phyloP scores from a whole-genome alignment of 1,140 invertebrate species.

The Drosophila dunni region DNA sequence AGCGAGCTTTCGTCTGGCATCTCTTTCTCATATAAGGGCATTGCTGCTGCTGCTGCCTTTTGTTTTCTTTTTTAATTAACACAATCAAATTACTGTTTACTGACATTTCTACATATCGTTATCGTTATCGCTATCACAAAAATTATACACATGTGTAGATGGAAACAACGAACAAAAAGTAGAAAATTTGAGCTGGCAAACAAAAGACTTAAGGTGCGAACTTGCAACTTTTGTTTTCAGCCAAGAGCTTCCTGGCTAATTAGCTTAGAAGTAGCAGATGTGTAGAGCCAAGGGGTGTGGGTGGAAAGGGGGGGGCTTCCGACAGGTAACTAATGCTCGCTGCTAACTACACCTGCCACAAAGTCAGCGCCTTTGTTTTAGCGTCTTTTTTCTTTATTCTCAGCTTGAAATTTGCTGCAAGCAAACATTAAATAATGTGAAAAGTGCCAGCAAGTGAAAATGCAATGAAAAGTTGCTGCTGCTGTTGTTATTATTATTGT shows the following conservation, averaged over 20 bases:
- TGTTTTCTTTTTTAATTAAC: conserved; percentile 82
- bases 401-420: conserved; percentile 42
- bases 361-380: conserved; percentile 26
- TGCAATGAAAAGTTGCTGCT: conserved; percentile 71
- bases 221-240: conserved; percentile 64
- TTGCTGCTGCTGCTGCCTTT: conserved; percentile 50
- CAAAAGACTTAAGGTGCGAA: conserved; percentile 68
- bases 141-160: background rate
- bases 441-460: conserved; percentile 74
- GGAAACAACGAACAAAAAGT: conserved; percentile 14
- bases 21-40: conserved; percentile 77
- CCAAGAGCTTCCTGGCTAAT: conserved; percentile 38
- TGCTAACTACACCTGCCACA: conserved; percentile 6
- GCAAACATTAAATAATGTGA: conserved; percentile 76
- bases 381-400: conserved; percentile 18
- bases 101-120: conserved; percentile 57
- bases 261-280: conserved; percentile 27
- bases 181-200: conserved; percentile 9
- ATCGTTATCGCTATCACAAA: conserved; percentile 40
- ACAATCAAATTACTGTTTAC: conserved; percentile 71
- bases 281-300: background rate
- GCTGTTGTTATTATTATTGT: conserved; percentile 31
- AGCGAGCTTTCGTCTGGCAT: conserved; percentile 55
- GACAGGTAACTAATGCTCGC: background rate
- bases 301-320: background rate